Evolutionary conservation across 2,797 vertebrate genomes (phyloP).

Genomic region (Sarcoramphus papa): DNA sequence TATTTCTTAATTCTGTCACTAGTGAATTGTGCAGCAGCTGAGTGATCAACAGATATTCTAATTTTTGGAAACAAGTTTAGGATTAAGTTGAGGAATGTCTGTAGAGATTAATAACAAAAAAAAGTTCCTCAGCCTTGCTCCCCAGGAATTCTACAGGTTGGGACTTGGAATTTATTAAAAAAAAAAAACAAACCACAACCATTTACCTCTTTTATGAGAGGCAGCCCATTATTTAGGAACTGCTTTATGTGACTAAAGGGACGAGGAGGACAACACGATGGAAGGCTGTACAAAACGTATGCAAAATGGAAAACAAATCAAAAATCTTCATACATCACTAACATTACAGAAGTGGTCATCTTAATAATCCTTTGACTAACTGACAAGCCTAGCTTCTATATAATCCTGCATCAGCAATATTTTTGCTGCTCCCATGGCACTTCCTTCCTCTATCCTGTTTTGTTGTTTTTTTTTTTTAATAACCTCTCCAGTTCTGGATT

Average conservation of each 20-base stretch:
- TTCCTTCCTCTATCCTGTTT: background rate
- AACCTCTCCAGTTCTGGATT: background rate
- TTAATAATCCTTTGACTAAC: background rate
- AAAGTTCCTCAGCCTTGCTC: background rate
- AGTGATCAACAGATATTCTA: background rate
- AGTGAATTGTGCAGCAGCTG: background rate
- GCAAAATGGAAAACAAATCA: background rate
- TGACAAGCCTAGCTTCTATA: background rate
- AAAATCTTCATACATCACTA: background rate
- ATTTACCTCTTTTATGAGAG: background rate
- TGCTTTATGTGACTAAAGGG: background rate
- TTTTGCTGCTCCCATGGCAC: background rate
- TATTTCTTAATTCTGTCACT: background rate
- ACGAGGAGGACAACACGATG: accelerated
- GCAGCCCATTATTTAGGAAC: background rate
- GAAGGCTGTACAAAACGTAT: background rate
- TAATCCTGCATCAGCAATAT: background rate
- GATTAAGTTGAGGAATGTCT: background rate
- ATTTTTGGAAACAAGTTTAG: background rate
- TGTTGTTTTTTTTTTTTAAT: background rate
- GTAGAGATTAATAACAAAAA: background rate
- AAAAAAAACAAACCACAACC: no score
- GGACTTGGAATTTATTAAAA: background rate
- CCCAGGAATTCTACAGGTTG: background rate
- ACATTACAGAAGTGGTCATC: background rate